Percentiles rank a stretch among this genome's conserved stretches.
Conservation (phyloP, 2,888 invertebrate species). For the Poecilobothrus nobilitatus region DNA sequence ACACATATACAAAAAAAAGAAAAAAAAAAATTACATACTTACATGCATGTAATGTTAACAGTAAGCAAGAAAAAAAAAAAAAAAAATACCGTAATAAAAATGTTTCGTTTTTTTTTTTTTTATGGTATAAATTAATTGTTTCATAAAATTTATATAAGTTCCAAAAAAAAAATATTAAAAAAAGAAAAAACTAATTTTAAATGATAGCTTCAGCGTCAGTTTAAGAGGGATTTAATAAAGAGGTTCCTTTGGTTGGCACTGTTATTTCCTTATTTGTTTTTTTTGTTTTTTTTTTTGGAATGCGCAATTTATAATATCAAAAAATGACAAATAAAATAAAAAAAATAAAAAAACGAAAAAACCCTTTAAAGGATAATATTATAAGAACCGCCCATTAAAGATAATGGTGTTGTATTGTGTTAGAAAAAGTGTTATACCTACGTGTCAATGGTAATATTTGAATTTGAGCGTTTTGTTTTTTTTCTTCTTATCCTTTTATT, state of each 20-base stretch:
- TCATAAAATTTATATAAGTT: not conserved
- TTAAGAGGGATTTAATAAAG: not conserved
- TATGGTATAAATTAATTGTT: slow-evolving; percentile 2
- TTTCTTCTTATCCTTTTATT: not conserved
- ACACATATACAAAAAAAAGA: no score
- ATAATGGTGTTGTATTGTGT: not conserved
- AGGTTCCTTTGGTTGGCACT: no score
- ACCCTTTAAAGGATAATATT: not conserved
- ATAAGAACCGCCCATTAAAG: not conserved
- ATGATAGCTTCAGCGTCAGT: not conserved
- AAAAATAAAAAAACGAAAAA: not conserved
- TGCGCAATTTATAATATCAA: no score
- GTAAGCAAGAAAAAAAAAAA: not conserved
- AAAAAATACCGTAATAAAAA: not conserved
- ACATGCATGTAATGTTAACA: no score
- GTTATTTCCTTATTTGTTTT: not conserved
- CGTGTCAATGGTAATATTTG: not conserved
- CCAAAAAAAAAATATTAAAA: no score
- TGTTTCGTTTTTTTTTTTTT: not conserved
- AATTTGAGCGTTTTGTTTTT: not conserved
- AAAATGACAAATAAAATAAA: no score
- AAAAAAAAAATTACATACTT: no score
- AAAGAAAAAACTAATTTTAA: no score
- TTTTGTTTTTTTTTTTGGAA: not conserved
- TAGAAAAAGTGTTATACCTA: not conserved